Percentiles rank a stretch among this genome's conserved stretches.
Conservation (phyloP, 2,797 vertebrate species). For the Pagetopsis macropterus region DNA sequence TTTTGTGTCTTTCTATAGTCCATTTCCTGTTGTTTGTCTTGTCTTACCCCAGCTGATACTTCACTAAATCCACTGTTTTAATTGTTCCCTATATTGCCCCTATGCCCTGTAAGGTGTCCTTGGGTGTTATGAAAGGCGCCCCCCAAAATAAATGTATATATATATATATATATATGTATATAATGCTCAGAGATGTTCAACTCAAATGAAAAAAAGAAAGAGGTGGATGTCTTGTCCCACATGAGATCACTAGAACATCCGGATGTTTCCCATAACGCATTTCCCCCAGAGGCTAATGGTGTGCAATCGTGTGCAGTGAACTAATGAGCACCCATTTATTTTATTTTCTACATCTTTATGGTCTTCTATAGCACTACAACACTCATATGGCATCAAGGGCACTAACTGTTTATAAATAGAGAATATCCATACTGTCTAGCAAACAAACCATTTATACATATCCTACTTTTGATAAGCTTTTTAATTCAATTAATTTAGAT, state of each 20-base stretch:
- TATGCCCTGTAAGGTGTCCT: no score
- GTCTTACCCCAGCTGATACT: no score
- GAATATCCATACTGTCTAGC: neutral
- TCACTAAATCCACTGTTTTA: no score
- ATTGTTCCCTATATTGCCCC: no score
- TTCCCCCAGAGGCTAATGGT: constrained; percentile 23
- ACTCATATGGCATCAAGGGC: constrained; percentile 12
- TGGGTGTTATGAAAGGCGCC: no score
- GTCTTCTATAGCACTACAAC: constrained; percentile 25
- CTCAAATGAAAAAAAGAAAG: constrained; percentile 18
- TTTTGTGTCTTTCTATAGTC: no score
- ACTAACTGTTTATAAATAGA: constrained; percentile 27
- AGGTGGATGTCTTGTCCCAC: constrained; percentile 10
- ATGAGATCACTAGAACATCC: constrained; percentile 30
- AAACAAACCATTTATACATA: neutral
- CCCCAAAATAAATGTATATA: no score
- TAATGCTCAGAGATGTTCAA: neutral
- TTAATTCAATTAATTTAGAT: constrained; percentile 34
- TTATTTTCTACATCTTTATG: constrained; percentile 41
- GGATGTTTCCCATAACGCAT: constrained; percentile 22
- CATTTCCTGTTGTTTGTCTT: no score
- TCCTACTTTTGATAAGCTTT: constrained; percentile 15
- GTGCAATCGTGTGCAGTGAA: constrained; percentile 23
- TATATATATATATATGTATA: no score
- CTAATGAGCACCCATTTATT: constrained; percentile 47